A percentile compares a stretch with the other conserved stretches of the same genome.
Evolutionary conservation across 2,797 vertebrate species (phyloP).

Genomic region (Nyctalus aviator): DNA sequence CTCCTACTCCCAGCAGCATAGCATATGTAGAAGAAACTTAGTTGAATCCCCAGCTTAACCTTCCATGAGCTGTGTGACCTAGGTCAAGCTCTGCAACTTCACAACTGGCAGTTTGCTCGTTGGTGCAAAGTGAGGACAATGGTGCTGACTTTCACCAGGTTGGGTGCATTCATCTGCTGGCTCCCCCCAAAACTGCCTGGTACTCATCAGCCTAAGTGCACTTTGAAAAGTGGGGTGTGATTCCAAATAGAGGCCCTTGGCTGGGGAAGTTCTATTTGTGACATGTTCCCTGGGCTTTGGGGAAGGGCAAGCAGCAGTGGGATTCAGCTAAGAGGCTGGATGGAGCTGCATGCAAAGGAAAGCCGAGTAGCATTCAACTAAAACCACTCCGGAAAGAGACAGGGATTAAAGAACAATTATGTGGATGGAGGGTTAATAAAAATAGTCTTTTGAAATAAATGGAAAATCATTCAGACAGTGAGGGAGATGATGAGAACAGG

Average conservation of each 20-base stretch:
- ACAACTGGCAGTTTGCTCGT: not conserved
- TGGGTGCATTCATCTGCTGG: not conserved
- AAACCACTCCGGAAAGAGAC: slow-evolving; percentile 1
- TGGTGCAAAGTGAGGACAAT: not conserved
- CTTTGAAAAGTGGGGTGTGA: not conserved
- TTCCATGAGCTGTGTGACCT: not conserved
- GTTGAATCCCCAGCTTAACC: not conserved
- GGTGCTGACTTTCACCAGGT: not conserved
- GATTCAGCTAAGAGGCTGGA: slow-evolving; percentile 19
- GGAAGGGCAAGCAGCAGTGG: not conserved
- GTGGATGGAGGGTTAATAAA: slow-evolving; percentile 66
- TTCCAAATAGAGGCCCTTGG: not conserved
- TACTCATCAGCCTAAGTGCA: not conserved
- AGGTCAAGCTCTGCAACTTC: not conserved
- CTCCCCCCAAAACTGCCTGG: not conserved
- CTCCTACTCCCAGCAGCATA: not conserved
- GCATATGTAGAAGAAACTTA: not conserved
- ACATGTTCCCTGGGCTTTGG: not conserved
- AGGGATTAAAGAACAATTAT: slow-evolving; percentile 68
- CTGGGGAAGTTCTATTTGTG: not conserved
- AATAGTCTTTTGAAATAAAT: slow-evolving; percentile 69
- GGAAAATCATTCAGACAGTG: slow-evolving; percentile 59
- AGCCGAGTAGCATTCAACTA: not conserved
- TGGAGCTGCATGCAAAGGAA: not conserved
- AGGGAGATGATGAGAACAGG: slow-evolving; percentile 43